Evolutionary conservation across 2,797 vertebrate genomes (phyloP).

Genomic region (Harpagifer antarcticus): DNA sequence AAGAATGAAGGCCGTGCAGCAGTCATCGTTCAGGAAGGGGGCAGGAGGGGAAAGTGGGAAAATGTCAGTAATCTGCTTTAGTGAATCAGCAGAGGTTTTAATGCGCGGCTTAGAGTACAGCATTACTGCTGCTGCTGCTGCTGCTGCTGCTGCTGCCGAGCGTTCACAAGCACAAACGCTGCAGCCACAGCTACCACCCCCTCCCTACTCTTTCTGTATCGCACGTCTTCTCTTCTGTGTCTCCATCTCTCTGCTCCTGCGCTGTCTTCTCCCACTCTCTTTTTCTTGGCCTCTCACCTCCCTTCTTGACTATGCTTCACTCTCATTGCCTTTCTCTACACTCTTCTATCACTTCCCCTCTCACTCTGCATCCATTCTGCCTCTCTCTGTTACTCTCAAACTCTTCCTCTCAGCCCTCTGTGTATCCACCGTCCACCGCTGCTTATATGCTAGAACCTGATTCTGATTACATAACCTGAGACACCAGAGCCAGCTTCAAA

Average conservation of each 20-base stretch:
- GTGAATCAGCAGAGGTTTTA: conserved; percentile 80
- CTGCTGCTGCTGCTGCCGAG: conserved; percentile 66
- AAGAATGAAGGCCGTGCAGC: conserved; percentile 32
- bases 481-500: conserved; percentile 42
- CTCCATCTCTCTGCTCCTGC: conserved; percentile 48
- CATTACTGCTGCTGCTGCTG: conserved; percentile 60
- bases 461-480: conserved; percentile 67
- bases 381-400: conserved; percentile 58
- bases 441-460: conserved; percentile 48
- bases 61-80: conserved; percentile 80
- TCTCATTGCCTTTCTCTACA: conserved; percentile 39
- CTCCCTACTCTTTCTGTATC: conserved; percentile 58
- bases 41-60: conserved; percentile 60
- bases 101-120: conserved; percentile 76
- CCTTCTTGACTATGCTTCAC: conserved; percentile 44
- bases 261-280: conserved; percentile 65
- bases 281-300: conserved; percentile 69
- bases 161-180: conserved; percentile 47
- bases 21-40: conserved; percentile 34
- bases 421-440: conserved; percentile 41
- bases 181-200: conserved; percentile 61
- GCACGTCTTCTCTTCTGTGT: conserved; percentile 57
- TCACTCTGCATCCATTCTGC: conserved; percentile 46
- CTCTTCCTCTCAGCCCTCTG: conserved; percentile 37
- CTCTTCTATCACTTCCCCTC: conserved; percentile 36